phyloP scores from a whole-genome alignment of 2,888 invertebrate genomes.

The Sinelater perroti region DNA sequence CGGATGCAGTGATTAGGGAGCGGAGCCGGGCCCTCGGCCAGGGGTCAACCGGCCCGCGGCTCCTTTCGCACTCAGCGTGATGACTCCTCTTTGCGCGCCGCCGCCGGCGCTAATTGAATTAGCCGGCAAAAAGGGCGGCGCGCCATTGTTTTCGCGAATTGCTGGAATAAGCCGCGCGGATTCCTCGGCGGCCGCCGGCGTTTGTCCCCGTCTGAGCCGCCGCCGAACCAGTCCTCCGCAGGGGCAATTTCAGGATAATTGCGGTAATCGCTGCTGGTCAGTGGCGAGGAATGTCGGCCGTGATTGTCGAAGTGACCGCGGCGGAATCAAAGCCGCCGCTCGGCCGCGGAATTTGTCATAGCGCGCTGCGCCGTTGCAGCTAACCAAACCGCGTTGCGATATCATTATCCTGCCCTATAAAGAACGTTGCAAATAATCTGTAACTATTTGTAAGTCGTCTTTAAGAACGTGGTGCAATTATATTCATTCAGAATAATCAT shows the following conservation, averaged over 20 bases:
- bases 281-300: conserved; percentile 24
- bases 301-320: conserved; percentile 21
- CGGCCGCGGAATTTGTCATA: too few species aligned
- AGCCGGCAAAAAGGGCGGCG: conserved; percentile 8
- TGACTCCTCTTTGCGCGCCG: conserved; percentile 34
- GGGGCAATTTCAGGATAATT: conserved; percentile 27
- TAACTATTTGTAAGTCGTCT: too few species aligned
- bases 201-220: conserved; percentile 11
- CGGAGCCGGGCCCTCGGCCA: conserved; percentile 49
- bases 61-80: conserved; percentile 52
- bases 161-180: conserved; percentile 16
- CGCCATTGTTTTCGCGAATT: conserved; percentile 23
- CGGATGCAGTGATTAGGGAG: conserved; percentile 54
- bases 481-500: too few species aligned
- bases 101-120: conserved; percentile 22
- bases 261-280: conserved; percentile 27
- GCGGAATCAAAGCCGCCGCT: conserved; percentile 18
- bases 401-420: too few species aligned
- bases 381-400: too few species aligned
- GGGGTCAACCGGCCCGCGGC: conserved; percentile 53
- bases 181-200: conserved; percentile 14
- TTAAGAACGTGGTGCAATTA: too few species aligned
- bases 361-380: too few species aligned
- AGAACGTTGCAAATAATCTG: too few species aligned
- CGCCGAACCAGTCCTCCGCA: conserved; percentile 11